Percentiles rank a stretch among this genome's conserved stretches.
These are phyloP conservation scores for Exocentrus adspersus DNA, from an alignment of 2,888 invertebrate genomes.

Conservation along the genomic window DNA sequence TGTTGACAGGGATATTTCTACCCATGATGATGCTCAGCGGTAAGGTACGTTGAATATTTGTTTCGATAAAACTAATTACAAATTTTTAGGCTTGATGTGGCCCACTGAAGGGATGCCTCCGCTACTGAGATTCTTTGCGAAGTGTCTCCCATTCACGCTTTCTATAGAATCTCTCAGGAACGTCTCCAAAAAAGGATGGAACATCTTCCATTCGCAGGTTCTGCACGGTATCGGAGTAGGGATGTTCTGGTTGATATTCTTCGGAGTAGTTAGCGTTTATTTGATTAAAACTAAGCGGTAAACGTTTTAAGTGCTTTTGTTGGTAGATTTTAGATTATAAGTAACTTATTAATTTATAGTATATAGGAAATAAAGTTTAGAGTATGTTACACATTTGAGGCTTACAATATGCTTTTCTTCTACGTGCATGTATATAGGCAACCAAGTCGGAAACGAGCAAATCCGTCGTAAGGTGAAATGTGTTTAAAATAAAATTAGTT, in stretches of 20 bases:
- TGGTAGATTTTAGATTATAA: neutral
- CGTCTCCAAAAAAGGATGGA: constrained; percentile 80
- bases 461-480: too few relatives aligned
- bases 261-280: constrained; percentile 51
- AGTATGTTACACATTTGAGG: too few relatives aligned
- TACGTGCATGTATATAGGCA: too few relatives aligned
- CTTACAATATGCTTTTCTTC: too few relatives aligned
- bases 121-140: constrained; percentile 52
- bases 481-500: neutral
- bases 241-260: constrained; percentile 67
- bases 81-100: constrained; percentile 74
- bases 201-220: constrained; percentile 74
- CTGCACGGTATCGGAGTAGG: constrained; percentile 78
- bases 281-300: constrained; percentile 55
- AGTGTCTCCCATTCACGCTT: constrained; percentile 76
- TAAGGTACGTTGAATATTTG: constrained; percentile 13
- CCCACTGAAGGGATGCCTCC: constrained; percentile 74
- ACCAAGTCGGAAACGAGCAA: too few relatives aligned
- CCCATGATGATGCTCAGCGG: constrained; percentile 73
- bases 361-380: neutral
- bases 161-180: constrained; percentile 80
- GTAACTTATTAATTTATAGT: neutral
- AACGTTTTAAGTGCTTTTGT: neutral
- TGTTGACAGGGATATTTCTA: constrained; percentile 88
- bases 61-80: neutral